phyloP scores from a whole-genome alignment of 2,113 vertebrate species.

The Telmatochromis bifrenatus region DNA sequence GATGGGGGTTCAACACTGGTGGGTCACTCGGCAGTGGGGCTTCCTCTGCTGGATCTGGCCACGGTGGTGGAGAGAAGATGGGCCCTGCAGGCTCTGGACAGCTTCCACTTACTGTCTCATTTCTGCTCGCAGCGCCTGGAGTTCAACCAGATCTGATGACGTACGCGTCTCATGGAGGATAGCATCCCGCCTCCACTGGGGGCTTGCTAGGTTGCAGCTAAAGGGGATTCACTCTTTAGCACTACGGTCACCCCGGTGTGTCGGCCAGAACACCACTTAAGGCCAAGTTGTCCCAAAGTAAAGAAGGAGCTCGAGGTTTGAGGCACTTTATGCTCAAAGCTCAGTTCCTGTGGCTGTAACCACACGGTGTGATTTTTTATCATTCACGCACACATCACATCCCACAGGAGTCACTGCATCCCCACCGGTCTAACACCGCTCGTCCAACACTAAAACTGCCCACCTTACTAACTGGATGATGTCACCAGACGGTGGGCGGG shows the following conservation, averaged over 20 bases:
- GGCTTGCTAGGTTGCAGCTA: rapidly evolving
- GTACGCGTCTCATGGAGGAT: rapidly evolving
- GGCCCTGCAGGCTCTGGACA: background rate
- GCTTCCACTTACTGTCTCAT: background rate
- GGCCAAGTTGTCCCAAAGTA: rapidly evolving
- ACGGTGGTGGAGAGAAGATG: background rate
- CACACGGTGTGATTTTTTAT: background rate
- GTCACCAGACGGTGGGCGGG: background rate
- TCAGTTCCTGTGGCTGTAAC: background rate
- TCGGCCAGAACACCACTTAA: rapidly evolving
- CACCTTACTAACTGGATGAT: background rate
- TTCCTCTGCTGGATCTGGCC: rapidly evolving
- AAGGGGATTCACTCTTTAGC: background rate
- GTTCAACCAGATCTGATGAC: rapidly evolving
- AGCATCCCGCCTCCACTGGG: rapidly evolving
- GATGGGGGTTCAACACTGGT: background rate
- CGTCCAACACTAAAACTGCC: background rate
- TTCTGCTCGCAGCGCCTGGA: background rate
- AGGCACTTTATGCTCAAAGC: background rate
- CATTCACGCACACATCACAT: rapidly evolving
- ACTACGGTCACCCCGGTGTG: background rate
- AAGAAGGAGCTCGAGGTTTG: background rate
- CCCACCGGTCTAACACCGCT: rapidly evolving
- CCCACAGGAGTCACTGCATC: rapidly evolving
- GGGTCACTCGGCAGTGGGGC: rapidly evolving